Base-by-base conservation (phyloP, 2,797 vertebrate species). In the Glyptemys insculpta region DNA sequence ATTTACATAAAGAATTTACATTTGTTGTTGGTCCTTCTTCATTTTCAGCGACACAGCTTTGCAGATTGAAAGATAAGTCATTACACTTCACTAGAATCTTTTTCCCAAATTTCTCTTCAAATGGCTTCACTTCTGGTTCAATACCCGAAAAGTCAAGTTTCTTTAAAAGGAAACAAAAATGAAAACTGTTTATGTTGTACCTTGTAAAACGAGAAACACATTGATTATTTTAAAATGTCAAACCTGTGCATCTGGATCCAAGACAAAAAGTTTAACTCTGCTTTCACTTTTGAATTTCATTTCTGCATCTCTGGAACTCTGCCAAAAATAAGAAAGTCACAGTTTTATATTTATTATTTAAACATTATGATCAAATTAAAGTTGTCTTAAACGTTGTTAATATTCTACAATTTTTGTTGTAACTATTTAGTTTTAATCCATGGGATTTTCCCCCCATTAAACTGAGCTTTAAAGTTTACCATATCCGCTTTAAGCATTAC, bases 231-330 rank as follows among this genome's bases (percentile, higher is more conserved):
- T 86, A 91, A 76, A 81, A 88, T 82, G 37, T 74, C 84, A 98
- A 97, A 99, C 99, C 99, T 99, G 99, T 83, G 99, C 99, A 98
- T 99, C 99, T 25, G 99, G 98, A 97, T 99, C 99, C 98, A 99
- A 95, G 44, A 98, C 98, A 97, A 99, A 99, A 52, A 99, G 99
- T 92, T 99, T 99, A 89, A 99, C 98, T 81, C 99, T 98, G 93
- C 98, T 99, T 98, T 99, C 99, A 96, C 98, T 99, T 97, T 98
- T 99, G 98, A 99, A 98, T 97, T 99, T 99, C 65, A 98, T 98
- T 98, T 99, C 99, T 29, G 99, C 98, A 94, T 99, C 99, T 98
- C 99, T 99, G 91, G 98, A 98, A 74, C 98, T 99, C 99, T 99
- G 97, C 85, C 82, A 86, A 97, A 96, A 97, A 96, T 27, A 97